Conservation (phyloP, 2,797 vertebrate species). For the Poeciliopsis turneri region DNA sequence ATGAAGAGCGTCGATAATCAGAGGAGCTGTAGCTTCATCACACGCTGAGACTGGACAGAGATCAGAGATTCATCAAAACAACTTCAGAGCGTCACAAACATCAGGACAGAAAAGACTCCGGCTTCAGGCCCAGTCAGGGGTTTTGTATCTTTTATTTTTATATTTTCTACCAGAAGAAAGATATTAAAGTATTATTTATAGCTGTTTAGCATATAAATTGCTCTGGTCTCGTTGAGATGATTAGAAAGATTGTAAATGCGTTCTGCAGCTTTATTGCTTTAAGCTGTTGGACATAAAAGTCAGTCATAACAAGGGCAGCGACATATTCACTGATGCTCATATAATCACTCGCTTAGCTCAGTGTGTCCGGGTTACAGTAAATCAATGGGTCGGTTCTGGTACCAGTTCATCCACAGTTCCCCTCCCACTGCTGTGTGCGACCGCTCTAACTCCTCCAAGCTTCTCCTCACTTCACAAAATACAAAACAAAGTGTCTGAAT, state of each 20-base stretch:
- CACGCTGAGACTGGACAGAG: neutral
- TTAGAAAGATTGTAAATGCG: neutral
- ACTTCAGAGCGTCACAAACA: neutral
- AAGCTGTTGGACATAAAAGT: too few relatives aligned
- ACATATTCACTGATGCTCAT: too few relatives aligned
- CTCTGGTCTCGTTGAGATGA: neutral
- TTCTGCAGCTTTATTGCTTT: too few relatives aligned
- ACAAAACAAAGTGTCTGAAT: too few relatives aligned
- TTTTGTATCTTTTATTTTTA: neutral
- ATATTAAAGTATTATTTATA: neutral
- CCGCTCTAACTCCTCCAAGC: neutral
- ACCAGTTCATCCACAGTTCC: neutral
- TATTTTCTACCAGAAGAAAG: neutral
- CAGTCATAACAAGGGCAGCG: too few relatives aligned
- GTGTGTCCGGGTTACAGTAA: too few relatives aligned
- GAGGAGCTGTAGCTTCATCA: neutral
- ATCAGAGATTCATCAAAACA: neutral
- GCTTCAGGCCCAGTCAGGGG: neutral
- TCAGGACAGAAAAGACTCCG: neutral
- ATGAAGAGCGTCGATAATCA: neutral
- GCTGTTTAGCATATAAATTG: neutral
- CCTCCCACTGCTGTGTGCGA: neutral
- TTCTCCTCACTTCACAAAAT: neutral
- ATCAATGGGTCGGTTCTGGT: neutral
- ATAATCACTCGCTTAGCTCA: too few relatives aligned